Evolutionary conservation across 2,113 vertebrate genomes (phyloP).

Genomic region (Pavo muticus): DNA sequence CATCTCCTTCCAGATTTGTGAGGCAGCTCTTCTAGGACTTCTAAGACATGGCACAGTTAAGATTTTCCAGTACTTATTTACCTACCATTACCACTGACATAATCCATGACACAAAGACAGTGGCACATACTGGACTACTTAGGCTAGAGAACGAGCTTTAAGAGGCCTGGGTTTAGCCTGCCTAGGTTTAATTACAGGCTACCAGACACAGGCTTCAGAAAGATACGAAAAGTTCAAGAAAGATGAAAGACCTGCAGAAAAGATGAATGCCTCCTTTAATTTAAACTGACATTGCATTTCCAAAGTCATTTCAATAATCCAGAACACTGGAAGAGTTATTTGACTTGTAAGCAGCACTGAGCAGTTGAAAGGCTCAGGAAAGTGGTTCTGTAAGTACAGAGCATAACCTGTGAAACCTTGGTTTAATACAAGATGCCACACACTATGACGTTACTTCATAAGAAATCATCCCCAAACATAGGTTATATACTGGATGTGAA

Average conservation of each 20-base stretch:
- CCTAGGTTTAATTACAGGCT: not conserved
- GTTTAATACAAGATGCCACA: not conserved
- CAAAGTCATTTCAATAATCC: not conserved
- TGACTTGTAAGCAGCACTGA: not conserved
- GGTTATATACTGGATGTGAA: not conserved
- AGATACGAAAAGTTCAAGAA: not conserved
- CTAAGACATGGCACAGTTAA: rapidly evolving
- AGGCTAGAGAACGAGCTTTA: not conserved
- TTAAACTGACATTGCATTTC: not conserved
- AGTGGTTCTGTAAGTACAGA: not conserved
- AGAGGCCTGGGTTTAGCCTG: not conserved
- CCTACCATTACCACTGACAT: not conserved
- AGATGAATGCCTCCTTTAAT: not conserved
- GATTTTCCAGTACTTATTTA: not conserved
- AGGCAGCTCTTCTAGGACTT: not conserved
- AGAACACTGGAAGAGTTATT: not conserved
- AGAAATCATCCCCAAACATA: not conserved
- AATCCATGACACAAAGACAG: not conserved
- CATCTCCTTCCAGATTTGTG: not conserved
- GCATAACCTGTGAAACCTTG: not conserved
- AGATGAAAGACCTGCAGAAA: not conserved
- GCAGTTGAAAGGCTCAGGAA: not conserved
- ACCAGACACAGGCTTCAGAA: not conserved
- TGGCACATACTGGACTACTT: not conserved
- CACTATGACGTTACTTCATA: not conserved